Base-by-base conservation (phyloP, 2,797 vertebrate species). In the Apogon talboti region DNA sequence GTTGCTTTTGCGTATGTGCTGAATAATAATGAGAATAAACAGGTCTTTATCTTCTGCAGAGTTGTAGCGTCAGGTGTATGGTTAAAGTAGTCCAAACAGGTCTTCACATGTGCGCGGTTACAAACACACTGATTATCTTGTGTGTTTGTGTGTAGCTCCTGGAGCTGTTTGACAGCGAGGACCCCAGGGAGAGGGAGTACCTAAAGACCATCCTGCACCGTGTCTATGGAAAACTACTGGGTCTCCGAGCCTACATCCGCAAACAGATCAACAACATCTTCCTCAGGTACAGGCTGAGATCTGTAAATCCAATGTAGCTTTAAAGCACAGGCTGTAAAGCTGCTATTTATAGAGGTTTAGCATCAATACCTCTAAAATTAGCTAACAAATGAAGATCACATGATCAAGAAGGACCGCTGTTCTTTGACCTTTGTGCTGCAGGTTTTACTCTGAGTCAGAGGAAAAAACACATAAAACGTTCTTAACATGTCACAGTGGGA, bases 191-290 rank as follows among this genome's bases (percentile, higher is more conserved):
- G 82, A 91, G 96, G 51, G 96, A 97, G 88, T 97, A 96, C 88
- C 92, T 97, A 72, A 97, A 97, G 92, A 97, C 96, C 82, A 96
- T 97, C 79, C 93, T 97, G 59, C 96, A 97, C 85, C 95, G 96
- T 10, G 96, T 97, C 66, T 97, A 97, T 6, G 96, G 96, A 87
- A 97, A 97, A 88, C 95, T 97, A 82, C 94, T 97, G 84, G 96
- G 96, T 49, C 93, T 97, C 45, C 92, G 96, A 66, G 96, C 96
- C 24, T 97, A 96, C 73, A 97, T 97, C 86, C 95, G 96, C 83
- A 97, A 97, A 87, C 96, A 97, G 82, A 97, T 96, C 91, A 97
- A 96, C 93, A 96, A 97, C 88, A 97, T 97, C 90, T 97, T 97
- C 85, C 95, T 97, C 87, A 95, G 95, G 96, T 97, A 87, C 75